Percentiles rank a stretch among this genome's conserved stretches.
Evolutionary conservation across 64 coral and sea anemone genomes (phyloP).

Genomic region (Trachythela sp.): DNA sequence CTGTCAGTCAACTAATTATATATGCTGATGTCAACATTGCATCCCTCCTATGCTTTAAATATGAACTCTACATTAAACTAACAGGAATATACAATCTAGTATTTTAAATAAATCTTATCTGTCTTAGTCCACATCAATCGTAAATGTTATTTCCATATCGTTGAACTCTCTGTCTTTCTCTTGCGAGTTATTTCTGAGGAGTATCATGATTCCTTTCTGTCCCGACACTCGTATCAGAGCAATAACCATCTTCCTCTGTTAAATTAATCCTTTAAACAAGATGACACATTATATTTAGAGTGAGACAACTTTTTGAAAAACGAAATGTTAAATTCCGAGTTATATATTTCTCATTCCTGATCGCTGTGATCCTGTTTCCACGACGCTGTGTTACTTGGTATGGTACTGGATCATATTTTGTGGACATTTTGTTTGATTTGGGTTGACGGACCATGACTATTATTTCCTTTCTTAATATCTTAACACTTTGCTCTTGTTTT

Average conservation of each 20-base stretch:
- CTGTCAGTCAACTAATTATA: too few species aligned
- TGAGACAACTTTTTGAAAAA: too few species aligned
- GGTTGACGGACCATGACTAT: not conserved
- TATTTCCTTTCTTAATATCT: not conserved
- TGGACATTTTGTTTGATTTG: too few species aligned
- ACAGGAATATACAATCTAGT: not conserved
- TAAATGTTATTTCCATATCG: not conserved
- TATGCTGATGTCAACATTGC: slow-evolving; percentile 10
- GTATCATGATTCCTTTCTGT: too few species aligned
- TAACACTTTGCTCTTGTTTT: not conserved
- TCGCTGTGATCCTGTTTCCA: too few species aligned
- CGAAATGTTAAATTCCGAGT: too few species aligned
- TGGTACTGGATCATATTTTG: too few species aligned
- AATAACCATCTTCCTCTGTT: too few species aligned
- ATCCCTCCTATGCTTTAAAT: not conserved
- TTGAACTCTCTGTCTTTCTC: not conserved
- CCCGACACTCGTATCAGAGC: too few species aligned
- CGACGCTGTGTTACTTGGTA: too few species aligned
- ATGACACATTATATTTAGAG: too few species aligned
- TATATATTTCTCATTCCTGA: not conserved
- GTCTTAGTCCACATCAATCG: not conserved
- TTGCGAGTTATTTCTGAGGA: not conserved
- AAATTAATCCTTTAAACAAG: too few species aligned
- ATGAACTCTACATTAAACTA: not conserved
- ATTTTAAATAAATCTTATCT: not conserved